A percentile compares a stretch with the other conserved stretches of the same genome.
phyloP scores from a whole-genome alignment of 2,797 vertebrate genomes.

The Corythornis leucogaster region DNA sequence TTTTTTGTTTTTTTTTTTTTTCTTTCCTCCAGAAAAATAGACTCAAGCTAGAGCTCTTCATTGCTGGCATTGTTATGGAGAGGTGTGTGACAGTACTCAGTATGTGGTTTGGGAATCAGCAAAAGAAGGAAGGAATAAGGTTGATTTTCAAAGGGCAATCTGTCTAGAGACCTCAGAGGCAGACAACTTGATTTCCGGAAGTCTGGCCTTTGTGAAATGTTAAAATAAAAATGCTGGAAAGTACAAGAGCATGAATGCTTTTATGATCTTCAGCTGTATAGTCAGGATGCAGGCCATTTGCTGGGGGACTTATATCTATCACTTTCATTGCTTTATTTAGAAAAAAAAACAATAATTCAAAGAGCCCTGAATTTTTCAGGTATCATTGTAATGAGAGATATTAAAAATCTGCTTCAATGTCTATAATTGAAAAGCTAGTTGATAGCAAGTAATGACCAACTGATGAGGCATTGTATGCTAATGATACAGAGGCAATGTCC shows the following conservation, averaged over 20 bases:
- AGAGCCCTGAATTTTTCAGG: neutral
- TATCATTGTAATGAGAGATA: neutral
- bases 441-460: neutral
- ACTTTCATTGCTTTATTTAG: neutral
- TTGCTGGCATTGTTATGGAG: neutral
- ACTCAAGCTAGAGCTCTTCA: neutral
- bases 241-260: neutral
- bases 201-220: slow-evolving; percentile 11
- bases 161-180: slow-evolving; percentile 3
- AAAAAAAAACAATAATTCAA: neutral
- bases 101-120: neutral
- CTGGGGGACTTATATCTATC: neutral
- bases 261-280: neutral
- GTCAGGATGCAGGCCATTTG: neutral
- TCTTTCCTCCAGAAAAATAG: neutral
- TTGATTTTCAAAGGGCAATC: slow-evolving; percentile 23
- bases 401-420: neutral
- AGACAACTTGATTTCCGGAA: neutral
- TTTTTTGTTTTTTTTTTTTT: neutral
- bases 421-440: neutral
- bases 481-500: neutral
- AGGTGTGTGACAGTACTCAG: neutral
- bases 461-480: neutral
- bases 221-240: slow-evolving; percentile 1
- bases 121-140: neutral